These are phyloP conservation scores for Sebastes kiyomatsui DNA, from an alignment of 2,797 vertebrate species.

Conservation along the genomic window DNA sequence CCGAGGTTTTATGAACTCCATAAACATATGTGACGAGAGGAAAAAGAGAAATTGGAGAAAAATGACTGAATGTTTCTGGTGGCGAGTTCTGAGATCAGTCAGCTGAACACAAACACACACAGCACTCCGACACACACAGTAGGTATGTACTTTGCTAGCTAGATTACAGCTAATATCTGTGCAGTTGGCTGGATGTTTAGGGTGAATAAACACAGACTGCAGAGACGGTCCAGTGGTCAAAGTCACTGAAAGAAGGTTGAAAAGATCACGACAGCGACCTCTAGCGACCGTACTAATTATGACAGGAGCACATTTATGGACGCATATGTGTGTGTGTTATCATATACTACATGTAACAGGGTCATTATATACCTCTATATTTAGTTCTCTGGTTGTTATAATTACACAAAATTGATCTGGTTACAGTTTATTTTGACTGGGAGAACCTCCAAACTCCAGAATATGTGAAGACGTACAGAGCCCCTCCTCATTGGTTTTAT, in stretches of 20 bases:
- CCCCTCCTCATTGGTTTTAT: too few species aligned
- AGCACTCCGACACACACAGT: background rate
- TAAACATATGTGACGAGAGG: background rate
- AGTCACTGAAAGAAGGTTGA: too few species aligned
- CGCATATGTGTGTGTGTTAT: background rate
- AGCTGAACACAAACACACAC: background rate
- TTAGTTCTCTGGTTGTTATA: too few species aligned
- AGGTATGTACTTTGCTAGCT: background rate
- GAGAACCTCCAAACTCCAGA: too few species aligned
- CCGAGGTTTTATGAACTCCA: background rate
- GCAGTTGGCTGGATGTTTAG: background rate
- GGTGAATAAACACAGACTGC: background rate
- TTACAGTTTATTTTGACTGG: too few species aligned
- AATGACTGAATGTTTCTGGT: background rate
- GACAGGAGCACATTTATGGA: background rate
- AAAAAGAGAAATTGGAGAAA: background rate
- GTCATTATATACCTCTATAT: too few species aligned
- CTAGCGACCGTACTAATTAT: too few species aligned
- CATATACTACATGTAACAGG: too few species aligned
- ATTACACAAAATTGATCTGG: too few species aligned
- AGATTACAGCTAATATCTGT: background rate
- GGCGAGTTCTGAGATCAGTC: background rate
- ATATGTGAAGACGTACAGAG: too few species aligned
- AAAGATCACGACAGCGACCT: too few species aligned
- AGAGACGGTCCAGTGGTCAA: background rate